Base-by-base conservation (phyloP, 2,797 vertebrate species). In the Catostomus latipinnis region DNA sequence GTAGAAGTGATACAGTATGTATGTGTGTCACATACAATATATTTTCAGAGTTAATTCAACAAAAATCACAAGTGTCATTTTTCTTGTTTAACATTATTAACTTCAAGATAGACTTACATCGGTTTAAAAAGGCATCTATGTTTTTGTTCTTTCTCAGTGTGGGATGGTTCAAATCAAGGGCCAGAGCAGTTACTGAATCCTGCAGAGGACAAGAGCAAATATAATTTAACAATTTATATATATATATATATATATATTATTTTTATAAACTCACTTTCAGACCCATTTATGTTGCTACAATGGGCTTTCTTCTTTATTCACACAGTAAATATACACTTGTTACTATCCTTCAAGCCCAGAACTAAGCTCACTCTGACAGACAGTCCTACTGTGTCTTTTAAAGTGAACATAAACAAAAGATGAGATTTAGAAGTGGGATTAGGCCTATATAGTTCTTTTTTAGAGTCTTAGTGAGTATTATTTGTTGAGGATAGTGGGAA, bases 71-170 rank as follows among this genome's bases (percentile, higher is more conserved):
- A 34, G 34, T 34, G 34, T 3, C 34, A 34, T 34, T 34, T 34
- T 34, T 34, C 34, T 34, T 34, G 34, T 34, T 3, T 34, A 0
- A 34, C 34, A 34, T 3, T 34, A 34, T 34, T 34, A 34, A 34
- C 34, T 34, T 34, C 34, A 65, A 48, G 48, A 45, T 53, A 70
- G 76, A 93, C 97, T 98, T 95, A 99, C 98, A 99, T 96, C 97
- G 93, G 88, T 91, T 96, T 86, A 99, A 93, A 91, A 99, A 99
- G 78, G 96, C 94, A 78, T 98, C 97, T 0, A 99, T 96, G 90
- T 98, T 99, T 92, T 98, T 99, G 94, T 99, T 99, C 92, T 98
- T 99, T 86, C 97, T 93, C 87, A 99, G 94, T 0, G 96, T 94
- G 46, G 98, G 96, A 86, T 96, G 98, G 93, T 99, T 95, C 91